Conservation (phyloP, 2,113 vertebrate species). For the Cheilinus undulatus region DNA sequence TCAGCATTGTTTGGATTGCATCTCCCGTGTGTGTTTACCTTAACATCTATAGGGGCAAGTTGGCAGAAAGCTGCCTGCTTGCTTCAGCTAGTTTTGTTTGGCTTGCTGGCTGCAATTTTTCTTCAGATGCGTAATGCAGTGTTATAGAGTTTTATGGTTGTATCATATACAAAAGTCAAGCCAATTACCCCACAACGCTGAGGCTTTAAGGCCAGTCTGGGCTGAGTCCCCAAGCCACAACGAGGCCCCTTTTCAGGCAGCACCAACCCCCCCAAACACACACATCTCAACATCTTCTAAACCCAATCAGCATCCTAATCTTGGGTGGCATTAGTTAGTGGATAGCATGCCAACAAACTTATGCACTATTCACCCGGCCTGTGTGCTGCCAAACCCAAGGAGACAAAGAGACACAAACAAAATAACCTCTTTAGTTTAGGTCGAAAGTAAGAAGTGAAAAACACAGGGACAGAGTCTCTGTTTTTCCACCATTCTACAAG, state of each 20-base stretch:
- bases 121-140: constrained; percentile 61
- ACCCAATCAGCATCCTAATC: constrained; percentile 65
- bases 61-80: constrained; percentile 39
- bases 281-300: constrained; percentile 54
- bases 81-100: constrained; percentile 53
- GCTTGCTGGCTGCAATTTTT: constrained; percentile 56
- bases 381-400: constrained; percentile 55
- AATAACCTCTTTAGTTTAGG: constrained; percentile 50
- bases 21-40: constrained; percentile 44
- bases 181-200: constrained; percentile 60
- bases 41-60: constrained; percentile 7
- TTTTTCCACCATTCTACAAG: constrained; percentile 27
- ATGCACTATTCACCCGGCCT: constrained; percentile 48
- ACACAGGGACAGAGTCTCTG: constrained; percentile 38
- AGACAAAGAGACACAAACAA: constrained; percentile 56
- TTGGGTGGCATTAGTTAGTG: constrained; percentile 58
- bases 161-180: constrained; percentile 58
- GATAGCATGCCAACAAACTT: constrained; percentile 58
- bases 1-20: constrained; percentile 25
- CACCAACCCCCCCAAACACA: constrained; percentile 34
- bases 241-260: constrained; percentile 31
- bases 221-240: constrained; percentile 41
- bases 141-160: constrained; percentile 59
- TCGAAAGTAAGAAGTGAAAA: constrained; percentile 26
- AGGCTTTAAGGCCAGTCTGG: constrained; percentile 59